Evolutionary conservation across 2,113 vertebrate species (phyloP).

Genomic region (Menura novaehollandiae): DNA sequence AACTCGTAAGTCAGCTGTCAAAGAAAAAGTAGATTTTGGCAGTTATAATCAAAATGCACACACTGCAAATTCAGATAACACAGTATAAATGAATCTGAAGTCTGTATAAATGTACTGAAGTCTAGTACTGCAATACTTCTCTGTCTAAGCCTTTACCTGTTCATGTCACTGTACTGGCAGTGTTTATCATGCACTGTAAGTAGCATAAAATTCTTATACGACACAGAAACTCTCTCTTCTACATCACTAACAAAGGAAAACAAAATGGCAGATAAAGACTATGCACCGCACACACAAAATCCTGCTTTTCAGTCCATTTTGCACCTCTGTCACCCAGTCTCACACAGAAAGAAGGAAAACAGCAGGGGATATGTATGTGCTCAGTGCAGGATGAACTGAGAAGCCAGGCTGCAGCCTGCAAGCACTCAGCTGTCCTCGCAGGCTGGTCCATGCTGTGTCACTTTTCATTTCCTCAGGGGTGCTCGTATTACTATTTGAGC

Average conservation of each 20-base stretch:
- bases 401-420: neutral
- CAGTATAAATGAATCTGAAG: neutral
- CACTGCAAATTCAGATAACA: neutral
- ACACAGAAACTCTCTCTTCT: neutral
- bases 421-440: neutral
- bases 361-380: neutral
- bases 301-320: neutral
- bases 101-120: neutral
- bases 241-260: neutral
- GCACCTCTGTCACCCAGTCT: neutral
- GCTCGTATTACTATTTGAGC: neutral
- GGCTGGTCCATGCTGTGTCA: neutral
- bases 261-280: neutral
- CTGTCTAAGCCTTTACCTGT: neutral
- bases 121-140: neutral
- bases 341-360: neutral
- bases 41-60: neutral
- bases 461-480: neutral
- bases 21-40: neutral
- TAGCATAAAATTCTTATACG: neutral
- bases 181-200: accelerated
- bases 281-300: neutral
- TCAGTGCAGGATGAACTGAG: neutral
- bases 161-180: neutral
- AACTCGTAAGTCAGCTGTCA: neutral